Evolutionary conservation across 2,888 invertebrate species (phyloP), one percentile per base, ranked within the genome.

Genomic region (Eupelmus urozonus): DNA sequence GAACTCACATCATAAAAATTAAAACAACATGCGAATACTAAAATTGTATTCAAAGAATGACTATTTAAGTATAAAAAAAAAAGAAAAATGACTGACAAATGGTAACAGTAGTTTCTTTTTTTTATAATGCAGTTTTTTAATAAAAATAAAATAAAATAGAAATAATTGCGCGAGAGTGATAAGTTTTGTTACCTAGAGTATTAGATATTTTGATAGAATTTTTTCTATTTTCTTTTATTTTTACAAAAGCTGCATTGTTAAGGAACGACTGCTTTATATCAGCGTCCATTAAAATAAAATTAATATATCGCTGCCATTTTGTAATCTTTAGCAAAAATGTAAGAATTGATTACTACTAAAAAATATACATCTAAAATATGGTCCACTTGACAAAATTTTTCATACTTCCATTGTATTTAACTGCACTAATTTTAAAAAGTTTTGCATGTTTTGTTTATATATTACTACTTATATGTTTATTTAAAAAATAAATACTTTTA

Each of bases 261-360:
- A 74, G 53, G 65, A 75, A 76, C 23, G 57, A 77, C 49, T 76
- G 66, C 63, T 73, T 18, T 69, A 27, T 76, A 67, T 76, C 57
- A 76, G 53, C 63, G 63, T 65, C 75, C 77, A 79, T 74, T 79
- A 82, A 81, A 80, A 81, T 76, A 80, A 80, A 80, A 70, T 80
- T 82, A 83, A 78, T 81, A 83, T 81, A 84, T 84, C 82, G 87
- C 87, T 87, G 87, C 86, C 86, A 86, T 86, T 86, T 86, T 86
- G 82, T 85, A 85, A 84, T 82, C 57, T 76, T 62, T 80, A 76
- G 72, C 40, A 70, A 67, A 66, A 65, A 16, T 73, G 63, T 74
- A 78, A 78, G 60, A 69, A 66, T 71, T 49, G 40, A 65, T 71
- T 73, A 59, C 34, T 67, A 42, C n/a, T 59, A 74, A 20, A 53